Percentiles rank a stretch among this genome's conserved stretches.
phyloP scores from a whole-genome alignment of 2,797 vertebrate species.

The Psittacula derbiana region DNA sequence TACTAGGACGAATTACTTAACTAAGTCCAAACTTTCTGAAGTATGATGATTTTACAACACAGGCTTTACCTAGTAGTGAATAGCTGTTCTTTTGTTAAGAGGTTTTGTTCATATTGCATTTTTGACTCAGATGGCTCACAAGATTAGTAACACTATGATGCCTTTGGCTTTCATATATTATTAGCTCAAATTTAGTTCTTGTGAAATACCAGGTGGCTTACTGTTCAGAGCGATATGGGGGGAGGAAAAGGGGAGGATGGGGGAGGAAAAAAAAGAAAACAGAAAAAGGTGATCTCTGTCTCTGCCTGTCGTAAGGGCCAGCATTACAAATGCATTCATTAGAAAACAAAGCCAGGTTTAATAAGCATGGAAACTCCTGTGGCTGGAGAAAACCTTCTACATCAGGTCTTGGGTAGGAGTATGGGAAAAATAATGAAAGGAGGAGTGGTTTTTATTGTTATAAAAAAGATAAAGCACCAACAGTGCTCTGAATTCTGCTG shows the following conservation, averaged over 20 bases:
- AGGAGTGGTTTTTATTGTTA: not conserved
- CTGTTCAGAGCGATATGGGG: not conserved
- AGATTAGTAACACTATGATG: not conserved
- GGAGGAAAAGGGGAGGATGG: accelerated
- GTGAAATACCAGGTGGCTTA: not conserved
- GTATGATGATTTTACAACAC: not conserved
- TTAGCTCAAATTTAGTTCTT: not conserved
- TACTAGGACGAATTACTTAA: not conserved
- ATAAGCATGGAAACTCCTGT: not conserved
- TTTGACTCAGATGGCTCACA: not conserved
- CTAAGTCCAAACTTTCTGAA: not conserved
- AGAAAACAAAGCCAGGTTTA: not conserved
- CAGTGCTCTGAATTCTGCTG: not conserved
- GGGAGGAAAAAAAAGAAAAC: not conserved
- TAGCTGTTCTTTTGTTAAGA: not conserved
- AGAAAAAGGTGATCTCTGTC: not conserved
- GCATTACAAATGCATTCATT: not conserved
- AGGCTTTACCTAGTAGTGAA: not conserved
- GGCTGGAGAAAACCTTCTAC: not conserved
- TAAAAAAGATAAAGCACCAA: not conserved
- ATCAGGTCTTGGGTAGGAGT: not conserved
- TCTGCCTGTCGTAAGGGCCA: not conserved
- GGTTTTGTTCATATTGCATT: not conserved
- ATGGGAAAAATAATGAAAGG: not conserved
- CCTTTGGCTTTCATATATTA: not conserved